Conservation (phyloP, 2,113 vertebrate genomes). For the Carollia perspicillata region DNA sequence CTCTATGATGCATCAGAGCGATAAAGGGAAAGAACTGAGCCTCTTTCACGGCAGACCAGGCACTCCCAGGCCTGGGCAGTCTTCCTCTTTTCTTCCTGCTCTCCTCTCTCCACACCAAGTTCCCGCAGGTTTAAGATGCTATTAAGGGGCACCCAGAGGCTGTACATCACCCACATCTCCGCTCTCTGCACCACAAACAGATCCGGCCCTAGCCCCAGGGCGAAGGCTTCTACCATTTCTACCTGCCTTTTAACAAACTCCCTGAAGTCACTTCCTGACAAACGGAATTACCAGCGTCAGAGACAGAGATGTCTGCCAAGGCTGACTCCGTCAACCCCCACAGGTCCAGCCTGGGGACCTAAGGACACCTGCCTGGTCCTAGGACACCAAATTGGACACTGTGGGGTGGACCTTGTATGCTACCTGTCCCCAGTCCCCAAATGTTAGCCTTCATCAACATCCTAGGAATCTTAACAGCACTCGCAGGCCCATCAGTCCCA, state of each 20-base stretch:
- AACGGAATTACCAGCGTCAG: neutral
- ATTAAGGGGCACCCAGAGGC: neutral
- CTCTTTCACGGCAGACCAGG: neutral
- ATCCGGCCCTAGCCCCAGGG: neutral
- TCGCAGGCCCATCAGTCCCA: neutral
- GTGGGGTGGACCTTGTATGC: neutral
- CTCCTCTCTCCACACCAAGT: neutral
- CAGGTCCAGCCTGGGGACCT: neutral
- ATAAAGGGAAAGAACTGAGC: neutral
- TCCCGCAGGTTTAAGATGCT: neutral
- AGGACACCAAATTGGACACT: neutral
- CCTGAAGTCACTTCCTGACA: conserved; percentile 3
- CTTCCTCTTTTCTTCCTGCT: neutral
- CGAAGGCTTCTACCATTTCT: neutral
- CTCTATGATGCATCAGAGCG: neutral
- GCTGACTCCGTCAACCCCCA: neutral
- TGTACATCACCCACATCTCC: neutral
- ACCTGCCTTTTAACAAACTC: neutral
- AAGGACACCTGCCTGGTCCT: neutral
- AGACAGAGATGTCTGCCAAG: neutral
- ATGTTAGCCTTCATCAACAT: neutral
- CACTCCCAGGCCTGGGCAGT: neutral
- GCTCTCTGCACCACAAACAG: neutral
- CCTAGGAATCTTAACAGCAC: neutral
- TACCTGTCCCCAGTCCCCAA: neutral